phyloP scores from a whole-genome alignment of 64 coral and sea anemone genomes.

The Hydrozoanthus tunicans region DNA sequence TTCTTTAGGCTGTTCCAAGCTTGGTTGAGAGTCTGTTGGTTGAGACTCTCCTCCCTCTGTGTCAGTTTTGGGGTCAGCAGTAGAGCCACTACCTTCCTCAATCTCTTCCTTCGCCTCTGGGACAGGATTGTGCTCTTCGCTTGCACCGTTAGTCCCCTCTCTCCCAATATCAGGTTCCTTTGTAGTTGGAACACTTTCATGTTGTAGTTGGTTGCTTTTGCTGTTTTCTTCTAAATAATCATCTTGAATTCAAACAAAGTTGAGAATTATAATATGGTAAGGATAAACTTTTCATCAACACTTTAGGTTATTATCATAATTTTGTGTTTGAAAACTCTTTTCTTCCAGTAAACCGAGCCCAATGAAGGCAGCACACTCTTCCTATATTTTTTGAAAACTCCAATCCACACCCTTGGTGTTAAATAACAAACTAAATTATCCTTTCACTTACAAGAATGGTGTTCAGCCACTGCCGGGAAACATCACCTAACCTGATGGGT shows the following conservation, averaged over 20 bases:
- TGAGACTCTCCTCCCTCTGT: neutral
- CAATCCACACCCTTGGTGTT: too few species aligned
- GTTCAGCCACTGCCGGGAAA: too few species aligned
- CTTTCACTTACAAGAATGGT: too few species aligned
- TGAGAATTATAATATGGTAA: neutral
- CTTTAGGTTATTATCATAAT: too few species aligned
- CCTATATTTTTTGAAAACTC: too few species aligned
- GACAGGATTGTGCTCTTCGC: conserved; percentile 1
- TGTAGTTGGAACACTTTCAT: neutral
- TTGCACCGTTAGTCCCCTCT: conserved; percentile 13
- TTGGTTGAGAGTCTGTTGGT: neutral
- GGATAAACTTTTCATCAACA: too few species aligned
- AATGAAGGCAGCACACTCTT: too few species aligned
- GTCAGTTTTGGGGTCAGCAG: neutral
- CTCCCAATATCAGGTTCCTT: conserved; percentile 9
- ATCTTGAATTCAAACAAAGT: conserved; percentile 47
- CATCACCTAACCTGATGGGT: too few species aligned
- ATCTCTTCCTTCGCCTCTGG: neutral
- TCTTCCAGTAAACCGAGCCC: too few species aligned
- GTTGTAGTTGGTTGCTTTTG: conserved; percentile 23
- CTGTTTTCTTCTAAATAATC: conserved; percentile 74
- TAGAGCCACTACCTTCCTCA: conserved; percentile 10
- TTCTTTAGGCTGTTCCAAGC: neutral
- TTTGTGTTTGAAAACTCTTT: too few species aligned
- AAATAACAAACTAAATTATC: too few species aligned